Evolutionary conservation across 2,888 invertebrate species (phyloP).

Genomic region (Acleris emargana): DNA sequence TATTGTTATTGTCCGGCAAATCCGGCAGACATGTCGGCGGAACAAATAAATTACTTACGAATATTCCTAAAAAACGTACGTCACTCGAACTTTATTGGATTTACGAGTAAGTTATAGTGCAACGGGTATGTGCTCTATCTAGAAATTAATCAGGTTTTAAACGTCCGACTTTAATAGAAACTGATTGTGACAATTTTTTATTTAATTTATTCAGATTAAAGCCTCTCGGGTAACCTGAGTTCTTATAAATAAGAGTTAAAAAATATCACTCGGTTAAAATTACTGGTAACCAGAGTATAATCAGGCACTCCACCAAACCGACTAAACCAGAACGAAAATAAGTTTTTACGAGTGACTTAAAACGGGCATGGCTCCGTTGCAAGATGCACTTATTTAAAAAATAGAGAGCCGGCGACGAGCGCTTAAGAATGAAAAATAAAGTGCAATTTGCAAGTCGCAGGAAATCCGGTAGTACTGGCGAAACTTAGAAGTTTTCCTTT

Average conservation of each 20-base stretch:
- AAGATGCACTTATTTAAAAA: slow-evolving; percentile 23
- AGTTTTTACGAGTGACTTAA: slow-evolving; percentile 16
- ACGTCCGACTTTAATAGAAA: no score
- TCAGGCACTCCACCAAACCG: background rate
- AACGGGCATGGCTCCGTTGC: slow-evolving; percentile 7
- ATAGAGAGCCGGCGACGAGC: slow-evolving; percentile 15
- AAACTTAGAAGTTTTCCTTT: slow-evolving; percentile 33
- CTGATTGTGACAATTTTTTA: no score
- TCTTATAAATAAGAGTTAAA: no score
- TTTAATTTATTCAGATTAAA: no score
- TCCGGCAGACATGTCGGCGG: slow-evolving; percentile 43
- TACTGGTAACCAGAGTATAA: no score
- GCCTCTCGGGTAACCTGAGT: no score
- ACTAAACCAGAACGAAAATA: slow-evolving; percentile 10
- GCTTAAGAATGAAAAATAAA: slow-evolving; percentile 34
- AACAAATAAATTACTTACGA: slow-evolving; percentile 36
- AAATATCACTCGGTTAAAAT: no score
- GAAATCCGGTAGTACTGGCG: slow-evolving; percentile 31
- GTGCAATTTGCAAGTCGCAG: slow-evolving; percentile 36
- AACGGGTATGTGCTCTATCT: no score
- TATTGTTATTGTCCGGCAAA: slow-evolving; percentile 64
- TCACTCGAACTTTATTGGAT: slow-evolving; percentile 6
- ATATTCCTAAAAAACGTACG: slow-evolving; percentile 28
- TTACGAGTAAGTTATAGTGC: background rate
- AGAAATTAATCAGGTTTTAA: no score